Evolutionary conservation across 1,140 invertebrate species (phyloP).

Genomic region (Orchestia grillus): DNA sequence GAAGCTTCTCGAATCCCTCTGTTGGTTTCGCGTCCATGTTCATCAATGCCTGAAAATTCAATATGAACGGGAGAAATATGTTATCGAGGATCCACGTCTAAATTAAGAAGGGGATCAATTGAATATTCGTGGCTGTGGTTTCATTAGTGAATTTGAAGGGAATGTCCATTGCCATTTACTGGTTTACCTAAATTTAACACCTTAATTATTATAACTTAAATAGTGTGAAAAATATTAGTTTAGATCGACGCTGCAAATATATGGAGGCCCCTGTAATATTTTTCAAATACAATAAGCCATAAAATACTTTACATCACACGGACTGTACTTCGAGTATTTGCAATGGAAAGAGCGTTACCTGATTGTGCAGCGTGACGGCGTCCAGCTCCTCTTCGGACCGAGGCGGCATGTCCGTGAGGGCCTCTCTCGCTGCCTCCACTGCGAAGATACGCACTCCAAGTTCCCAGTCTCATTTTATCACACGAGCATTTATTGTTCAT

Average conservation of each 20-base stretch:
- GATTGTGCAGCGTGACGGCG: slow-evolving; percentile 97
- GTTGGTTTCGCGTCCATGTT: slow-evolving; percentile 91
- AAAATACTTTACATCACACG: no score
- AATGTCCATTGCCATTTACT: no score
- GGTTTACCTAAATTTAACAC: no score
- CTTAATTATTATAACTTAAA: no score
- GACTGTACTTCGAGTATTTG: no score
- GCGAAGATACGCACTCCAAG: slow-evolving; percentile 62
- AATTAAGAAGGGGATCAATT: no score
- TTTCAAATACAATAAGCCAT: no score
- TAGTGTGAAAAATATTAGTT: no score
- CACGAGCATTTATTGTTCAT: not conserved
- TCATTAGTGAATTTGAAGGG: no score
- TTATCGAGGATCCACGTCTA: not conserved
- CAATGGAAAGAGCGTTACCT: slow-evolving; percentile 72
- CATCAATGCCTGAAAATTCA: slow-evolving; percentile 80
- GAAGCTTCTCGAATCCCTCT: slow-evolving; percentile 96
- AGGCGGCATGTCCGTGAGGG: slow-evolving; percentile 97
- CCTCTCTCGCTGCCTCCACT: slow-evolving; percentile 92
- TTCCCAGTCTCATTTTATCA: not conserved
- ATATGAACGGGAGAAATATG: not conserved
- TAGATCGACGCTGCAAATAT: no score
- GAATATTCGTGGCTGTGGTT: no score
- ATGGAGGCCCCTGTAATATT: no score
- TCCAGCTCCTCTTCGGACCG: slow-evolving; percentile 96